These are phyloP conservation scores for Epinephelus awoara DNA, from an alignment of 2,797 vertebrate genomes.

Conservation along the genomic window DNA sequence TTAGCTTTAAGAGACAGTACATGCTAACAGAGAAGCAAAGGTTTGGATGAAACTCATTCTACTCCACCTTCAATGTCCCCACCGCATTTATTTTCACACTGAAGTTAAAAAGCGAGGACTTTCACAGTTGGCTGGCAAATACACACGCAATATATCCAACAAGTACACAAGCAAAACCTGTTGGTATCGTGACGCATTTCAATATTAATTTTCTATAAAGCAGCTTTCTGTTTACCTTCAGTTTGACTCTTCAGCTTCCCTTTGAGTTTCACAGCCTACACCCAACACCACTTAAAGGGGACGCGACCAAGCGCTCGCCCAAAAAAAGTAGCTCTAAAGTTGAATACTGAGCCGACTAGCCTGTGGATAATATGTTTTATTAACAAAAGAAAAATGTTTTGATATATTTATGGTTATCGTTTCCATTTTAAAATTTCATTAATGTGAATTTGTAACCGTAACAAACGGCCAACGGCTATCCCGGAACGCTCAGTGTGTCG, in stretches of 20 bases:
- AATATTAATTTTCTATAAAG: slow-evolving; percentile 33
- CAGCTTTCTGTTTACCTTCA: slow-evolving; percentile 65
- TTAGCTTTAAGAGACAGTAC: not conserved
- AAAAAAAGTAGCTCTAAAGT: not conserved
- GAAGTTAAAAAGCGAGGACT: slow-evolving; percentile 23
- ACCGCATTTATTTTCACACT: slow-evolving; percentile 22
- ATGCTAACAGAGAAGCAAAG: not conserved
- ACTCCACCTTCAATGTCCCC: slow-evolving; percentile 46
- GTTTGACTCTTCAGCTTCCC: slow-evolving; percentile 76
- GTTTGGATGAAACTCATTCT: not conserved
- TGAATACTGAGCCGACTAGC: rapidly evolving
- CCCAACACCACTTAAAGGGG: slow-evolving; percentile 85
- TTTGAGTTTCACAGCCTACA: slow-evolving; percentile 75
- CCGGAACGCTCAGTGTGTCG: slow-evolving; percentile 31
- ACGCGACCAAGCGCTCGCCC: slow-evolving; percentile 27
- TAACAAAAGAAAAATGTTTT: not conserved
- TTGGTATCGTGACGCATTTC: slow-evolving; percentile 10
- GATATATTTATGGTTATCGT: rapidly evolving
- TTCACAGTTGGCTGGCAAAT: not conserved
- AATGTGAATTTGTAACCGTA: rapidly evolving
- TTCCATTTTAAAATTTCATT: not conserved
- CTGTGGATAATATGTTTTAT: too few species aligned
- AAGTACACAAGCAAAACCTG: slow-evolving; percentile 49
- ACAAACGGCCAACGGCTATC: rapidly evolving
- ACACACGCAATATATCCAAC: not conserved